These are phyloP conservation scores for Pachyuromys duprasi DNA, from an alignment of 2,797 vertebrate genomes.

Conservation along the genomic window DNA sequence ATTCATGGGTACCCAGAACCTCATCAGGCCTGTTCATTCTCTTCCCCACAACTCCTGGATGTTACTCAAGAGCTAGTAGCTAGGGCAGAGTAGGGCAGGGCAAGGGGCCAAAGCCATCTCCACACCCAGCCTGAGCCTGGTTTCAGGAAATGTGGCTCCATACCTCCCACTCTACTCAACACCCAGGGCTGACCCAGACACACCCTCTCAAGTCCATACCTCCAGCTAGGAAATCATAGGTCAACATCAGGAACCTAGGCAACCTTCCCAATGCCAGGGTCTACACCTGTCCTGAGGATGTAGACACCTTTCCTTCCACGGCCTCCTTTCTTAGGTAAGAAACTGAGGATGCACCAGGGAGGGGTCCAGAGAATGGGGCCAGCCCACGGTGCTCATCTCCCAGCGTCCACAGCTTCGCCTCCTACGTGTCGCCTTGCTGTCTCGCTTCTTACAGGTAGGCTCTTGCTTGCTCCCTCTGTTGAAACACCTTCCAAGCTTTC, in stretches of 20 bases:
- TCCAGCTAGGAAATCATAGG: not conserved
- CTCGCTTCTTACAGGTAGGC: not conserved
- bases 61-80: not conserved
- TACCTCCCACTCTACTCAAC: constrained; percentile 46
- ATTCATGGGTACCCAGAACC: not conserved
- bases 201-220: not conserved
- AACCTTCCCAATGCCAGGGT: constrained; percentile 2
- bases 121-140: not conserved
- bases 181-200: constrained; percentile 28
- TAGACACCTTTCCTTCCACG: not conserved
- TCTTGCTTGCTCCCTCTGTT: not conserved
- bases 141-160: constrained; percentile 40
- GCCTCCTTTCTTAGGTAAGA: not conserved
- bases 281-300: constrained; percentile 7
- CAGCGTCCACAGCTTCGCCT: not conserved
- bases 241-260: not conserved
- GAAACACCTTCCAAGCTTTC: not conserved
- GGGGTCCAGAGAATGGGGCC: not conserved
- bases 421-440: no score
- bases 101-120: not conserved
- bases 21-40: not conserved
- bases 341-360: not conserved
- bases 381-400: not conserved
- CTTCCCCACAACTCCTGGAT: not conserved
- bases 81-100: not conserved